Conservation (phyloP, 2,888 invertebrate genomes). For the Parnassius smintheus region DNA sequence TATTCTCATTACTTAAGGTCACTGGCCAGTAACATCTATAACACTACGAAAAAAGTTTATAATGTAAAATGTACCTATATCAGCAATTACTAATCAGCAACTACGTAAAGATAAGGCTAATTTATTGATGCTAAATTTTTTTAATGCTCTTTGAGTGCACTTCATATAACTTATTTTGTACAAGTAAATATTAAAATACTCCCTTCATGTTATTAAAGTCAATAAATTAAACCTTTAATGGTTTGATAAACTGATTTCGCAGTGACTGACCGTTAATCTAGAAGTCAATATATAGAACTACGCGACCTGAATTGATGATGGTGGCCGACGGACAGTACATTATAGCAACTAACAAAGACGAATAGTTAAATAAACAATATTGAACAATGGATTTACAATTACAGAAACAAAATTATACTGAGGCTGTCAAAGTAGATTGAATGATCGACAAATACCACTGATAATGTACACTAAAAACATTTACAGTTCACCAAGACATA, state of each 20-base stretch:
- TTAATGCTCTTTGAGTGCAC: no score
- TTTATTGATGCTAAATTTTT: no score
- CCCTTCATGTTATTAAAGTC: conserved; percentile 4
- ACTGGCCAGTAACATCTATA: no score
- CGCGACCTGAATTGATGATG: conserved; percentile 44
- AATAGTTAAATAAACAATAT: conserved; percentile 20
- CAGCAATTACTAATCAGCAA: no score
- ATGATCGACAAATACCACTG: conserved; percentile 15
- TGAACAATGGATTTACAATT: conserved; percentile 18
- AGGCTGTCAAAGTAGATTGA: conserved; percentile 10
- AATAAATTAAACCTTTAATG: conserved; percentile 24
- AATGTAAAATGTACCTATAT: no score
- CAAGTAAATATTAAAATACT: no score
- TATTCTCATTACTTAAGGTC: no score
- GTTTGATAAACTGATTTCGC: conserved; percentile 23
- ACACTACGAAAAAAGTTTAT: no score
- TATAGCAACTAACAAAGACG: conserved; percentile 19
- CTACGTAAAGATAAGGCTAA: no score
- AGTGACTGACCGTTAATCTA: conserved; percentile 23
- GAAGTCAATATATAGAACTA: conserved; percentile 37
- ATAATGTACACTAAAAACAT: no score
- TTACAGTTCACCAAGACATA: no score
- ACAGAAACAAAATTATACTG: conserved; percentile 13
- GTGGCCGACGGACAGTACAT: conserved; percentile 40
- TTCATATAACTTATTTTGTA: no score